A percentile compares a stretch with the other conserved stretches of the same genome.
These are phyloP conservation scores for Drosophila pseudotakahashii DNA, from an alignment of 2,888 invertebrate genomes.

Conservation along the genomic window DNA sequence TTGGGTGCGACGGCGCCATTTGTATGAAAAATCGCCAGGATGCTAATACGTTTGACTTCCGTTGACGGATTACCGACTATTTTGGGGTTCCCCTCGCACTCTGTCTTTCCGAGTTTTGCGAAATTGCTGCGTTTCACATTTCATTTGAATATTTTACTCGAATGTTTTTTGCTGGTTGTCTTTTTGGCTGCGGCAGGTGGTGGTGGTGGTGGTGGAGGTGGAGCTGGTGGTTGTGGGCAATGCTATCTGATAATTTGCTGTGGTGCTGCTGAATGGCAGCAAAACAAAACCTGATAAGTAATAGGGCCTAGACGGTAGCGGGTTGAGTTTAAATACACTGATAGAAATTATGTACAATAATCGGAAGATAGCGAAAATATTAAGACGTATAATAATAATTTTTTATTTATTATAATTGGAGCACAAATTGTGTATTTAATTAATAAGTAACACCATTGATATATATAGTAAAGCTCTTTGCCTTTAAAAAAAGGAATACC, in stretches of 20 bases:
- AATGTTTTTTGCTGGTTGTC: slow-evolving; percentile 48
- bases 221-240: slow-evolving; percentile 26
- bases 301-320: slow-evolving; percentile 40
- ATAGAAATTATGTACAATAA: not conserved
- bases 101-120: slow-evolving; percentile 19
- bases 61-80: slow-evolving; percentile 83
- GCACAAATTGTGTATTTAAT: too few species aligned
- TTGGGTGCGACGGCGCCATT: slow-evolving; percentile 73
- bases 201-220: slow-evolving; percentile 5
- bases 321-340: slow-evolving; percentile 42
- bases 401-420: too few species aligned
- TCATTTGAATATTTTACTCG: slow-evolving; percentile 78
- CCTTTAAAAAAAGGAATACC: too few species aligned
- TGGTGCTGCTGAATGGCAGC: slow-evolving; percentile 45
- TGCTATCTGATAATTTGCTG: slow-evolving; percentile 79
- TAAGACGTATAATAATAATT: too few species aligned
- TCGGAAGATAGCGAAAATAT: not conserved
- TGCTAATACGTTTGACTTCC: slow-evolving; percentile 84
- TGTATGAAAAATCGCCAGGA: slow-evolving; percentile 83
- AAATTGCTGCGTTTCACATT: slow-evolving; percentile 79
- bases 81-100: slow-evolving; percentile 51
- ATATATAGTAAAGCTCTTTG: too few species aligned
- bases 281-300: slow-evolving; percentile 74
- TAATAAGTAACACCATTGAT: too few species aligned
- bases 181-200: slow-evolving; percentile 36